Conservation (phyloP, 2,797 vertebrate genomes). For the Falco biarmicus region DNA sequence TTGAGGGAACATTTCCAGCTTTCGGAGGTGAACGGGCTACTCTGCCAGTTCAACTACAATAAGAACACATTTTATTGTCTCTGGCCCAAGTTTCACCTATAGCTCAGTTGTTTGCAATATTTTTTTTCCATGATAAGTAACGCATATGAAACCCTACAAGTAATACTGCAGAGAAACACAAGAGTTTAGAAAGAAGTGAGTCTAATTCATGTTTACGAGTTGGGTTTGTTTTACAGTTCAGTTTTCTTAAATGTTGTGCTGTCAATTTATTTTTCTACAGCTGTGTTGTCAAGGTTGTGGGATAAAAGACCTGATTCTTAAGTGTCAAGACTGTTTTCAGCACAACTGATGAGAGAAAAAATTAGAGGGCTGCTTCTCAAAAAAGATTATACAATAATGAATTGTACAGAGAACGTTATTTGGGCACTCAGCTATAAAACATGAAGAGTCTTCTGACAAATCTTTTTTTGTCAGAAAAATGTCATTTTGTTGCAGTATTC, state of each 20-base stretch:
- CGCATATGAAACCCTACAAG: not conserved
- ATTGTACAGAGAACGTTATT: not conserved
- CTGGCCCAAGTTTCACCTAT: not conserved
- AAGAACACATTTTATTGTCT: not conserved
- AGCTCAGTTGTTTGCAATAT: not conserved
- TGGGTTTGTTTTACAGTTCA: not conserved
- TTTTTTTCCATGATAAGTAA: not conserved
- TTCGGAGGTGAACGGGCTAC: not conserved
- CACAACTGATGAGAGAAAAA: not conserved
- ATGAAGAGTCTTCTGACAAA: not conserved
- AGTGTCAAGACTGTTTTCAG: not conserved
- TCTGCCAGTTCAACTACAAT: not conserved
- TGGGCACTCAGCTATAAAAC: not conserved
- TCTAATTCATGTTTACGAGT: not conserved
- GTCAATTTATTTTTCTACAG: not conserved
- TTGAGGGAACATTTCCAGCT: not conserved
- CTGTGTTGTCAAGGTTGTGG: not conserved
- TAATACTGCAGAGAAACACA: not conserved
- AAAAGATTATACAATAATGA: not conserved
- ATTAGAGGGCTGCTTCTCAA: not conserved
- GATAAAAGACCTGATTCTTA: not conserved
- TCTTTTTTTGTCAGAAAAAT: constrained; percentile 43
- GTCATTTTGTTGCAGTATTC: constrained; percentile 2
- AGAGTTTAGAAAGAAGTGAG: not conserved
- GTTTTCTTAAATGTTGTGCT: not conserved